Percentiles rank a stretch among this genome's conserved stretches.
These are phyloP conservation scores for Lutjanus erythropterus DNA, from an alignment of 2,113 vertebrate species.

Conservation along the genomic window DNA sequence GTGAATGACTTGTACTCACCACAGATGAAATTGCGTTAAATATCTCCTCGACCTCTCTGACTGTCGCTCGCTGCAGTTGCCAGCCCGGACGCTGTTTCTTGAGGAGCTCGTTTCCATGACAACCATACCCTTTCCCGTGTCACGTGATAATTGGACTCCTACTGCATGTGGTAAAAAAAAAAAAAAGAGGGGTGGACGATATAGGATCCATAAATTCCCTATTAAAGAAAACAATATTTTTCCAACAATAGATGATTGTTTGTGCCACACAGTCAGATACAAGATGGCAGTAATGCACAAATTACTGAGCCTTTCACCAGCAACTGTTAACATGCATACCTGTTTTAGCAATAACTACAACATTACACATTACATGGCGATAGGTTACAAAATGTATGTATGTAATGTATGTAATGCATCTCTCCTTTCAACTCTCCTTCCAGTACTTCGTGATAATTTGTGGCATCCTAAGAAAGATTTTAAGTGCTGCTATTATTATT, in stretches of 20 bases:
- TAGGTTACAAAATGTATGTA: no score
- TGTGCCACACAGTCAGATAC: no score
- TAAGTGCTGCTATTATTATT: no score
- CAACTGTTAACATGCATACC: neutral
- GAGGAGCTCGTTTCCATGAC: conserved; percentile 34
- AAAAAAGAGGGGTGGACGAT: no score
- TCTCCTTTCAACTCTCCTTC: neutral
- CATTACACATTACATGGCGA: neutral
- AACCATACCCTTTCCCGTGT: neutral
- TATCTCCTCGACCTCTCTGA: neutral
- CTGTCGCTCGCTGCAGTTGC: neutral
- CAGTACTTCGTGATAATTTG: neutral
- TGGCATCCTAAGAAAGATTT: neutral
- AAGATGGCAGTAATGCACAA: no score
- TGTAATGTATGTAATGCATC: no score
- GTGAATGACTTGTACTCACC: conserved; percentile 25
- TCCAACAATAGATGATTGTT: no score
- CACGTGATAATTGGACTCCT: conserved; percentile 11
- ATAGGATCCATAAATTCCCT: neutral
- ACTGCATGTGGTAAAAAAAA: neutral
- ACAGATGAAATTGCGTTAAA: neutral
- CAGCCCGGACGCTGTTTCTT: conserved; percentile 4
- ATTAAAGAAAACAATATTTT: no score
- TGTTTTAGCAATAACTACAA: neutral
- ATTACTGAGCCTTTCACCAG: no score